phyloP scores from a whole-genome alignment of 1,140 invertebrate species.

The Drosophila triauraria region DNA sequence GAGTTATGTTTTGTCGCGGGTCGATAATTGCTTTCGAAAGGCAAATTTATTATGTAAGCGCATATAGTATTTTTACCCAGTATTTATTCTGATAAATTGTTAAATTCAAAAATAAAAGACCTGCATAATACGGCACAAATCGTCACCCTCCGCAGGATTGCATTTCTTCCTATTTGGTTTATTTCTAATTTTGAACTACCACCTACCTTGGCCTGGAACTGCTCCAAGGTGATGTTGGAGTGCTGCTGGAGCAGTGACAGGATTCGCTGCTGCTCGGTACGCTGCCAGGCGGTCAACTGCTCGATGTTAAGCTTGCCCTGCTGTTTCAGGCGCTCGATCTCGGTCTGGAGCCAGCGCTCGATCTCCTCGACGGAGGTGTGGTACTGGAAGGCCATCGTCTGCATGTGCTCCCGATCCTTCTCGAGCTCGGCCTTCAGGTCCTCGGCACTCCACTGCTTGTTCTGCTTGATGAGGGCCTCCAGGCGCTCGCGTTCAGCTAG shows the following conservation, averaged over 20 bases:
- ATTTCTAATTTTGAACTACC: background rate
- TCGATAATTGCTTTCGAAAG: too few relatives aligned
- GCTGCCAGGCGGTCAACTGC: constrained; percentile 75
- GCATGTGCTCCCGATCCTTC: constrained; percentile 81
- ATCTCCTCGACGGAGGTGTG: constrained; percentile 82
- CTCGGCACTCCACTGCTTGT: constrained; percentile 76
- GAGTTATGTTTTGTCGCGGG: too few relatives aligned
- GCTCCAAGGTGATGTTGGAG: constrained; percentile 72
- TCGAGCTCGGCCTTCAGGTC: constrained; percentile 67
- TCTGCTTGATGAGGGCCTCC: constrained; percentile 69
- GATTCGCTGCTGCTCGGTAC: constrained; percentile 74
- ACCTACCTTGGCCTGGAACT: constrained; percentile 71
- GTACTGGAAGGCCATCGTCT: constrained; percentile 83
- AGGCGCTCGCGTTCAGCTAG: constrained; percentile 76
- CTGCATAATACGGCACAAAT: too few relatives aligned
- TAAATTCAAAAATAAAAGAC: too few relatives aligned
- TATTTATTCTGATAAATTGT: too few relatives aligned
- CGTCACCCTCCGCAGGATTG: too few relatives aligned
- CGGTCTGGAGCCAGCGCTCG: constrained; percentile 74
- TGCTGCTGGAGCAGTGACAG: constrained; percentile 67
- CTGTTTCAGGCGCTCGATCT: constrained; percentile 68
- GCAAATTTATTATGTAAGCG: too few relatives aligned
- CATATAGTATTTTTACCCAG: too few relatives aligned
- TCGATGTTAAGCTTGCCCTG: constrained; percentile 79
- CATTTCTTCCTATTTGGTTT: too few relatives aligned